Base-by-base conservation (phyloP, 2,113 vertebrate species). In the Antennarius striatus region DNA sequence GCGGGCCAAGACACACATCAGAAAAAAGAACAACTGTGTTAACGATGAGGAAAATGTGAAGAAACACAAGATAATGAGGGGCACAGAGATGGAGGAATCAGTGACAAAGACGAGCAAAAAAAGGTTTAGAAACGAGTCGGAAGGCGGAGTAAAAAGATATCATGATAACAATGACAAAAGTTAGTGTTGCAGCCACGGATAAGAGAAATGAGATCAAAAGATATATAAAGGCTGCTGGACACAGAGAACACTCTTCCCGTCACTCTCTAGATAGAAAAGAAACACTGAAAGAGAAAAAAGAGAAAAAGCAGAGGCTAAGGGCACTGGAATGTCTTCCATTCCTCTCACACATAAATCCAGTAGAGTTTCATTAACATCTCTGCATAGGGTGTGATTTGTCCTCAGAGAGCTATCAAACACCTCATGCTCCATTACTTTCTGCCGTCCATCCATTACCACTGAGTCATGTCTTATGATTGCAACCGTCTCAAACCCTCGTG, bases 261-360 rank as follows among this genome's bases (percentile, higher is more conserved):
- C 32, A 13, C 50, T 53, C 30, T 59, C 48, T 55, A 76, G 76
- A 72, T 63, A 74, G 62, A 57, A 57, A 36, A 74, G 62, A 57
- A 57, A 36, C 2, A 36, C 2, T 36, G 32, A 36, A 36, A 36
- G 32, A 36, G 32, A 36, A 36, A 36, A 36, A 36, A 7, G 22
- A 1, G 3, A 7, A 36, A 36, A 36, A 7, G 32, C 32, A 36
- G 32, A 63, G 32, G 32, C 32, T 2, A 3, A 63, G 43, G 55
- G 40, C 72, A 66, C 42, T 55, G 56, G 72, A 46, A 65, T 46
- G 63, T 73, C 71, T 77, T 57, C 52, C 57, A 80, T 72, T 75
- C 67, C 28, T 63, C 74, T 36, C 32, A 76, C 61, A 5, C 29
- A 62, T n/a, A 46, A 48, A 65, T 60, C 45, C n/a, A 5, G 5